phyloP scores from a whole-genome alignment of 2,888 invertebrate species.

The Cryptocheilus praepositus region DNA sequence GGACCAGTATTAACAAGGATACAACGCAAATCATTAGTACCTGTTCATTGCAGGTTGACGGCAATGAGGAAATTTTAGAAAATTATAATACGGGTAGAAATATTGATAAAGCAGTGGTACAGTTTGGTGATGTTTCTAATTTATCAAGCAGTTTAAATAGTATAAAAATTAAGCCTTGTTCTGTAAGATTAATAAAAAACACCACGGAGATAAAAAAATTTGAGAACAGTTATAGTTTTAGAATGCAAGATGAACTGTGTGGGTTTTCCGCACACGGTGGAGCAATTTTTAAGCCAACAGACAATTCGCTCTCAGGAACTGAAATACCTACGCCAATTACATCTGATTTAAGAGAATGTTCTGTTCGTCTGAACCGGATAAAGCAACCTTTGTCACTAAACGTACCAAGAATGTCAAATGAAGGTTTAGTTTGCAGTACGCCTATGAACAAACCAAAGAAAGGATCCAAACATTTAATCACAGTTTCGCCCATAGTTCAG shows the following conservation, averaged over 20 bases:
- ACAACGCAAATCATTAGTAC: too few relatives aligned
- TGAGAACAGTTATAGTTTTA: neutral
- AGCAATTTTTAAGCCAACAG: neutral
- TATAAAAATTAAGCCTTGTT: constrained; percentile 28
- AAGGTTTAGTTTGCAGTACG: constrained; percentile 50
- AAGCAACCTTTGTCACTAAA: neutral
- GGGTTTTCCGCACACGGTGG: too few relatives aligned
- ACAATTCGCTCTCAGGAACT: neutral
- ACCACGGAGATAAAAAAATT: neutral
- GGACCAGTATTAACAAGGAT: too few relatives aligned
- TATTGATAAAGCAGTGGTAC: neutral
- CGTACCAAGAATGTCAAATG: neutral
- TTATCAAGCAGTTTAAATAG: neutral
- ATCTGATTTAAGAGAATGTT: constrained; percentile 1
- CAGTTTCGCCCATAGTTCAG: constrained; percentile 51
- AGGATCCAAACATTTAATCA: constrained; percentile 8
- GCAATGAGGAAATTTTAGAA: too few relatives aligned
- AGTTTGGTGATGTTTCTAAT: neutral
- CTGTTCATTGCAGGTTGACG: too few relatives aligned
- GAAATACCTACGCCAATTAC: neutral
- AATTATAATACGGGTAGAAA: neutral
- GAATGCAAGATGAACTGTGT: neutral
- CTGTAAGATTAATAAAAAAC: constrained; percentile 18
- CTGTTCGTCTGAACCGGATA: constrained; percentile 19
- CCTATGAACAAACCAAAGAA: constrained; percentile 34